phyloP scores from a whole-genome alignment of 2,113 vertebrate species.

The Onychostruthus taczanowskii region DNA sequence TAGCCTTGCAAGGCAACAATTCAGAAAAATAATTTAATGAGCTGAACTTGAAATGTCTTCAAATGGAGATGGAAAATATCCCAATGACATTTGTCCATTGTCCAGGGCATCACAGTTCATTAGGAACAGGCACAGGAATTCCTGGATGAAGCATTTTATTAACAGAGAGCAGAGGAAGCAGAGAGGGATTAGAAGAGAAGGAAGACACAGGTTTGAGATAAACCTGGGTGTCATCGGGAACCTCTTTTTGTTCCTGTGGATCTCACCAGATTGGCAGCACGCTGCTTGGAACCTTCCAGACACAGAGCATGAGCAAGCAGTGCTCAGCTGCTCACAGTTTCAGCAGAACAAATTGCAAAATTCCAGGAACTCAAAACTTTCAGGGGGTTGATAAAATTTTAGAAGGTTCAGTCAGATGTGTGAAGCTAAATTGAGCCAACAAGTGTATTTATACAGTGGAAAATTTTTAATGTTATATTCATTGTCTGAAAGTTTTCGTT shows the following conservation, averaged over 20 bases:
- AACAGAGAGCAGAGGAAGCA: background rate
- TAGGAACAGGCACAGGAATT: background rate
- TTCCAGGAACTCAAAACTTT: background rate
- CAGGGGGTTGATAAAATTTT: background rate
- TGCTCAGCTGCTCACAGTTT: background rate
- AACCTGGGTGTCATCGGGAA: background rate
- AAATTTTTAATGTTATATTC: background rate
- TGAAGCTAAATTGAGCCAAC: background rate
- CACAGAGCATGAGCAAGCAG: background rate
- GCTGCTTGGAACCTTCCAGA: background rate
- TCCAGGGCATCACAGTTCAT: background rate
- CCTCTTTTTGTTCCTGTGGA: background rate
- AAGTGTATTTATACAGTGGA: background rate
- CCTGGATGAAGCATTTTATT: background rate
- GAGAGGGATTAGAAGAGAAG: background rate
- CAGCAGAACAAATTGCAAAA: background rate
- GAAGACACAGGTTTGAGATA: background rate
- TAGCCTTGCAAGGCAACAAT: background rate
- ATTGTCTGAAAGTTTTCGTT: background rate
- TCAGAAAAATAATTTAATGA: conserved; percentile 14
- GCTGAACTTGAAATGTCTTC: background rate
- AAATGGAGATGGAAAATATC: background rate
- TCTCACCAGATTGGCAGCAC: background rate
- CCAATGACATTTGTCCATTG: background rate
- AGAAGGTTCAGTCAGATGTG: background rate